Evolutionary conservation across 2,888 invertebrate genomes (phyloP), one percentile per base, ranked within the genome.

Genomic region (Julus scandinavius): DNA sequence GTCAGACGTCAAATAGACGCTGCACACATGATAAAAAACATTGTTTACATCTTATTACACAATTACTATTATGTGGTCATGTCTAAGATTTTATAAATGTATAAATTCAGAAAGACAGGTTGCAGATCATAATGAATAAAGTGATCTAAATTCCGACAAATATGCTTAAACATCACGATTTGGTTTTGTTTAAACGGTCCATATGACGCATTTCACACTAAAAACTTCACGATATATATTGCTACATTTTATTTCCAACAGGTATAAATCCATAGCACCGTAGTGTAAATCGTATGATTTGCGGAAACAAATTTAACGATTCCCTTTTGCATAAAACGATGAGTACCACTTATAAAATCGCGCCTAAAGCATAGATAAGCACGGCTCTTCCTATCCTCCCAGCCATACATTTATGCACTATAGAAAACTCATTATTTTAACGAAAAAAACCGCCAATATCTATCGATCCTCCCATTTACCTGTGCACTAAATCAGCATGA

Each of bases 401-500:
- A 63, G n/a, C 20, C 63, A n/a, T 63, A 63, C 50, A 63, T 63
- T 63, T 63, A 63, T 63, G 63, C 63, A 63, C n/a, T 63, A 17
- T 63, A 63, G 63, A 63, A 9, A 84, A 84, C 40, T 84, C 45
- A 84, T 84, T 84, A 84, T 84, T 40, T 84, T 38, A 84, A 63
- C 63, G 63, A n/a, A 63, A 63, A 63, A 63, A 63, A 63, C 49
- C 63, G n/a, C 63, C 63, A 63, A 84, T 41, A 84, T 84, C 84
- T 84, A 84, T 84, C 45, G 45, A 84, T 84, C 84, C 84, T 84
- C 17, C 84, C 84, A 84, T 84, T 38, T 84, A 84, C 84, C 84
- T 84, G 84, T 84, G 84, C 84, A 84, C 84, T 84, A 45, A 84
- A 84, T 84, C 84, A 84, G 84, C 84, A 84, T 84, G 84, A 84